Base-by-base conservation (phyloP, 2,888 invertebrate genomes). In the Luffia ferchaultella region DNA sequence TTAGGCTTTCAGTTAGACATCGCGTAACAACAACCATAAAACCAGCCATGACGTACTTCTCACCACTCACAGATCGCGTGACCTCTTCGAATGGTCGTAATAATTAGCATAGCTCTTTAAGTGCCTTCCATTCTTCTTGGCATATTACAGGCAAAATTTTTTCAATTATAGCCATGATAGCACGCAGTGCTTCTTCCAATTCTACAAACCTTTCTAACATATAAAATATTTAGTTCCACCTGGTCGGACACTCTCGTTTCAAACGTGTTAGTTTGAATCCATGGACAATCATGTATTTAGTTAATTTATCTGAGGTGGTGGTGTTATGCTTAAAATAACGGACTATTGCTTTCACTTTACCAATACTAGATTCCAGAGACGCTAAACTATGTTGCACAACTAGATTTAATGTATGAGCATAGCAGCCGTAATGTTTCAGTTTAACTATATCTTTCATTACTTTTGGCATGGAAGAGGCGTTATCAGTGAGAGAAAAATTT, bases 401-500 rank as follows among this genome's bases (percentile, higher is more conserved):
- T 42, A 58, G 53, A 45, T 59, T 57, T 20, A 58, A 41, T 2
- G 55, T 56, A 42, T 57, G 59, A 42, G 57, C 56, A 46, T 54
- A 57, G 46, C 63, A 64, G 0, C 58, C 60, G 53, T 59, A 63
- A 54, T 62, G 56, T 20, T 60, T 61, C 56, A 57, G 56, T 12
- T 52, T 52, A 30, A 55, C 17, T 40, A 49, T 47, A 9, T 46
- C 7, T 42, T 50, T 45, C 18, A 55, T 52, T 2, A 59, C 62
- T 46, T 57, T 60, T 1, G 55, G 53, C 2, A 67, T 54, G 48
- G 63, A 62, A 1, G 60, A 18, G 0, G 60, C 62, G 54, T 64
- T 68, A 46, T 67, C 62, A 2, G 53, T 58, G 0, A 64, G 53
- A 1, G 54, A 48, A 54, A 64, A 62, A 17, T 52, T 49, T 7